Base-by-base conservation (phyloP, 2,113 vertebrate genomes). In the Pao palembangensis region DNA sequence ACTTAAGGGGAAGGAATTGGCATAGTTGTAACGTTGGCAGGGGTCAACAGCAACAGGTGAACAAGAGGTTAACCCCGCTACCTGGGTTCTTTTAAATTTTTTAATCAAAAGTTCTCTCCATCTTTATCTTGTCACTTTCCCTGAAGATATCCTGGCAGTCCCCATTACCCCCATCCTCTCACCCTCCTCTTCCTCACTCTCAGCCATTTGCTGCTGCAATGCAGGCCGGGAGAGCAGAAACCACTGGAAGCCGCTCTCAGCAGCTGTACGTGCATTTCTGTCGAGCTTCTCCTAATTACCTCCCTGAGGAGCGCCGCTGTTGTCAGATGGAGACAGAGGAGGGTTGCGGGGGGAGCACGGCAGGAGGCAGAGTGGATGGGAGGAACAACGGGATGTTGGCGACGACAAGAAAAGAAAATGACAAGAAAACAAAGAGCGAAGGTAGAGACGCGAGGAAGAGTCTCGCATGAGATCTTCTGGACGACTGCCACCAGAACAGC, bases 251-350 rank as follows among this genome's bases (percentile, higher is more conserved):
- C 85, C 87, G 80, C 84, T 86, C 88, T 85, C 68, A 77, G 78
- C 78, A 81, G 83, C 79, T 84, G 82, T 79, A 67, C 76, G 78
- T 79, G 78, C 79, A 80, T 87, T 78, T 88, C 84, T 81, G 85
- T 85, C 78, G 82, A 86, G 70, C 78, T 91, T 87, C 88, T 80
- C 74, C 83, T 92, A 92, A 91, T 92, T 91, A 87, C 84, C 80
- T 91, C 90, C 89, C 89, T 75, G 77, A 89, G 91, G 89, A 91
- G 73, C 61, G 34, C 34, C 38, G 46, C 71, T 83, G 82, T 79
- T 86, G 85, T 85, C 76, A 81, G 72, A 80, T 51, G 73, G 71
- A 83, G 60, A 64, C 67, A 72, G 68, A 65, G 54, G 71, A 70
- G 65, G 60, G 56, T 56, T 51, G 59, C 51, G 58, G 51, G 72